These are phyloP conservation scores for Rhynchophorus ferrugineus DNA, from an alignment of 1,140 invertebrate species.

Conservation along the genomic window DNA sequence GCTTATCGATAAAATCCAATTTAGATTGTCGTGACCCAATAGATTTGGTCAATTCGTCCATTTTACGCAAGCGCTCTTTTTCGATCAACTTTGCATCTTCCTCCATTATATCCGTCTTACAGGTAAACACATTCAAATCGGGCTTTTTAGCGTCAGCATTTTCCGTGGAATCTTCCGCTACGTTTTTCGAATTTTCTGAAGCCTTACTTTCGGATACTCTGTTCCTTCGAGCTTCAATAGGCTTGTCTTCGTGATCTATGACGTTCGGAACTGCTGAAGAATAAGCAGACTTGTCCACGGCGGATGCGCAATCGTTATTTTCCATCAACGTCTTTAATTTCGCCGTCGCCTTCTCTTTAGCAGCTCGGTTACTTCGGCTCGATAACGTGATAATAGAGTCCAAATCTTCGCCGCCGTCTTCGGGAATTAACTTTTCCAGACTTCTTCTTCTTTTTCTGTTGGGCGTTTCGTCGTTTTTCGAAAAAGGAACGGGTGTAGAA, in stretches of 20 bases:
- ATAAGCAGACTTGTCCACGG: neutral
- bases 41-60: slow-evolving; percentile 32
- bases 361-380: slow-evolving; percentile 19
- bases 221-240: neutral
- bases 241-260: no score
- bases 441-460: slow-evolving; percentile 14
- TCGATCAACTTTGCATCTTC: slow-evolving; percentile 33
- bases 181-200: neutral
- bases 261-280: neutral
- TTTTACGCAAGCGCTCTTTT: slow-evolving; percentile 31
- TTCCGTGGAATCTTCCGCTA: neutral
- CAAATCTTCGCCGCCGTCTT: slow-evolving; percentile 18
- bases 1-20: slow-evolving; percentile 30
- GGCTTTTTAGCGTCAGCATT: neutral
- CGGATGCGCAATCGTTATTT: slow-evolving; percentile 1
- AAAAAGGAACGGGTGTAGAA: neutral
- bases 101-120: slow-evolving; percentile 30
- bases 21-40: slow-evolving; percentile 24
- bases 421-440: slow-evolving; percentile 13
- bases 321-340: slow-evolving; percentile 23
- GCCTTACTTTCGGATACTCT: neutral
- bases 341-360: slow-evolving; percentile 23
- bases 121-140: slow-evolving; percentile 34
- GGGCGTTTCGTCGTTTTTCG: slow-evolving; percentile 1
- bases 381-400: slow-evolving; percentile 20